Evolutionary conservation across 2,888 invertebrate genomes (phyloP).

Genomic region (Spilosoma lubricipeda): DNA sequence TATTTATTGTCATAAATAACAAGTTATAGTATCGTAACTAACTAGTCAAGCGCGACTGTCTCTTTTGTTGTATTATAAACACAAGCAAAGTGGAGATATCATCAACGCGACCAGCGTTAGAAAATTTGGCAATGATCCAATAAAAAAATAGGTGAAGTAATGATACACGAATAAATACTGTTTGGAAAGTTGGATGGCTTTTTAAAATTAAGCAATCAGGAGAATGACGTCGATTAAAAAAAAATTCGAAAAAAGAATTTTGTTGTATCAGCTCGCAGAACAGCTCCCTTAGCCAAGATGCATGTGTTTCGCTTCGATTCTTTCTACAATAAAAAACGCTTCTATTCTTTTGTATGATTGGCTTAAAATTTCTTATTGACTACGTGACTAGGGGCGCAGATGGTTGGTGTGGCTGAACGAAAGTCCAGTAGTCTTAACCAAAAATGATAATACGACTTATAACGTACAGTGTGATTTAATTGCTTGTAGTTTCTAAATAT

Average conservation of each 20-base stretch:
- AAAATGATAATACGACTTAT: no score
- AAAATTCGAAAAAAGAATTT: background rate
- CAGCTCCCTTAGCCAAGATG: no score
- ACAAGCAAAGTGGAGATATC: background rate
- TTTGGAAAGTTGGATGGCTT: background rate
- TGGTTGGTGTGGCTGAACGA: no score
- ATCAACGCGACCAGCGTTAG: background rate
- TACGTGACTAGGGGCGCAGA: no score
- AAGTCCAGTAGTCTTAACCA: no score
- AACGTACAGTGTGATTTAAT: no score
- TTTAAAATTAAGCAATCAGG: background rate
- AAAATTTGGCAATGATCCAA: slow-evolving; percentile 1
- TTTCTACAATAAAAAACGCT: no score
- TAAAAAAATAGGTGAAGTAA: background rate
- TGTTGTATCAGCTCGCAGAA: no score
- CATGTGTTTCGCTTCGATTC: no score
- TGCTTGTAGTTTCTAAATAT: no score
- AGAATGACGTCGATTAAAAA: background rate
- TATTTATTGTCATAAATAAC: background rate
- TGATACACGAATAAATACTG: background rate
- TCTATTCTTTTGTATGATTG: no score
- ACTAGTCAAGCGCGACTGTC: background rate
- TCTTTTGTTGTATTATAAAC: background rate
- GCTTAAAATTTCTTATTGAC: no score
- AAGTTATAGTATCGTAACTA: background rate